Base-by-base conservation (phyloP, 2,797 vertebrate genomes). In the Chelon auratus region DNA sequence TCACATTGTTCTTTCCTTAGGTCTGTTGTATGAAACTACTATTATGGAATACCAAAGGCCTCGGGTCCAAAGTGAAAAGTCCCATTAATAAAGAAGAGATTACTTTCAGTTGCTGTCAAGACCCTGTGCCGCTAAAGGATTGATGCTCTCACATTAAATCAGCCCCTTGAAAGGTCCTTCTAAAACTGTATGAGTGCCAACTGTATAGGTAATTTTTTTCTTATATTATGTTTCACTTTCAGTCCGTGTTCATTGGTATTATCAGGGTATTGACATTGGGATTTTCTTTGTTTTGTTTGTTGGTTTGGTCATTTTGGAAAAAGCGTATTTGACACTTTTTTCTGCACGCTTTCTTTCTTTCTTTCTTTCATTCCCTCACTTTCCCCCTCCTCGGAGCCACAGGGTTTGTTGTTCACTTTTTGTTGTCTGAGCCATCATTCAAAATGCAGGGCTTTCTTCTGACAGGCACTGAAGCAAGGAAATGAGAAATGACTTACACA, bases 401-500 rank as follows among this genome's bases (percentile, higher is more conserved):
- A 30, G 86, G 91, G 85, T 86, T 90, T 92, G 89, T 91, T 92
- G 86, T 90, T 93, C 91, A 88, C 85, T 86, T 81, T 89, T 85
- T 91, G 84, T 91, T 90, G 89, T 91, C 71, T 67, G 78, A 77
- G 67, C 87, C 90, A 93, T 94, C 91, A 87, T 84, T 93, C 92
- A 94, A 83, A 86, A 91, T 74, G 85, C 81, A 71, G 84, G 85
- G 83, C 85, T 90, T 90, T 87, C 87, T 84, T 86, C 87, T 90
- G 90, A 92, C 92, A 84, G 77, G 78, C 90, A 83, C 77, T 68
- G 86, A 77, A 89, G 91, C 90, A 80, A 75, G 83, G 84, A 91
- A 92, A 93, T 92, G 92, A 93, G 90, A 93, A 94, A 94, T 93
- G 90, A 93, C 92, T 91, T 89, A 79, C 88, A 90, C 87, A 87